These are phyloP conservation scores for Propithecus perrieri DNA, from an alignment of 2,797 vertebrate species.

Conservation along the genomic window DNA sequence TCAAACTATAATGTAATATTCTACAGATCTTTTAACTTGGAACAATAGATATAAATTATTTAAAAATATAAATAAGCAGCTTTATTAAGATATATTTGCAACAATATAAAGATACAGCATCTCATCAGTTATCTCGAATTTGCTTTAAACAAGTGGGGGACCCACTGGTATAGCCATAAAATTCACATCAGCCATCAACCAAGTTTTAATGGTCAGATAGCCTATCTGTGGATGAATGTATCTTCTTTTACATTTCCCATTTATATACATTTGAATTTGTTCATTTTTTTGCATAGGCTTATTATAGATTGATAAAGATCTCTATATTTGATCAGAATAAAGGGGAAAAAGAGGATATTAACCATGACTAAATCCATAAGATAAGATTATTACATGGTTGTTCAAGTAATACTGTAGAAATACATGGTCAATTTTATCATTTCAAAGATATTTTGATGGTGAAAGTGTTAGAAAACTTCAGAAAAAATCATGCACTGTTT, in stretches of 20 bases:
- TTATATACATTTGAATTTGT: not conserved
- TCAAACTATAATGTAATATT: not conserved
- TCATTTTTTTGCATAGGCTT: not conserved
- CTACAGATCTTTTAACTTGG: not conserved
- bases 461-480: slow-evolving; percentile 70
- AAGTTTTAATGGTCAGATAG: not conserved
- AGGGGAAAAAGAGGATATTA: not conserved
- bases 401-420: slow-evolving; percentile 32
- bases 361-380: not conserved
- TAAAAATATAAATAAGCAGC: not conserved
- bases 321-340: not conserved
- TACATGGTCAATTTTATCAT: not conserved
- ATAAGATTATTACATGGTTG: not conserved
- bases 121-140: not conserved
- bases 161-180: not conserved
- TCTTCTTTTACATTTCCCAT: not conserved
- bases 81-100: slow-evolving; percentile 16
- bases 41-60: not conserved
- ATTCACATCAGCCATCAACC: not conserved
- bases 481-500: slow-evolving; percentile 76
- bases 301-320: not conserved
- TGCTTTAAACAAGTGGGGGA: not conserved
- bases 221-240: not conserved
- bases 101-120: not conserved
- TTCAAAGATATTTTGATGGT: not conserved